phyloP scores from a whole-genome alignment of 2,797 vertebrate genomes.

The Alca torda region DNA sequence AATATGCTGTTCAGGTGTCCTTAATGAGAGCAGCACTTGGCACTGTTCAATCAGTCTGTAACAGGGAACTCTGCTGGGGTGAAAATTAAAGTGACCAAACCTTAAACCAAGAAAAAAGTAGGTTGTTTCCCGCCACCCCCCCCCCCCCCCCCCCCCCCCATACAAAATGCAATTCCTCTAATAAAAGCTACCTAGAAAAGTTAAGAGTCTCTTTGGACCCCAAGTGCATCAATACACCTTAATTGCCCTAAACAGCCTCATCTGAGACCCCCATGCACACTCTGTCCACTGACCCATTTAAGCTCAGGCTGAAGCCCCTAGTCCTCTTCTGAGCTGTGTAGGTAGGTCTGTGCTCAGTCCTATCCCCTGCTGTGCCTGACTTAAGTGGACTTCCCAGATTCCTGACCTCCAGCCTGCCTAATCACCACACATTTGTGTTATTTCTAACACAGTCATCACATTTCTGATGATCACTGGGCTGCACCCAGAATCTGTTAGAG shows the following conservation, averaged over 20 bases:
- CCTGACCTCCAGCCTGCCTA: neutral
- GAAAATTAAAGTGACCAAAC: constrained; percentile 19
- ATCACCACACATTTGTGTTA: neutral
- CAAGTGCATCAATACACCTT: neutral
- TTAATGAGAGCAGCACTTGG: constrained; percentile 5
- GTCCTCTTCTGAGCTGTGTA: neutral
- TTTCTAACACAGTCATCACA: constrained; percentile 14
- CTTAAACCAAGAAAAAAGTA: constrained; percentile 1
- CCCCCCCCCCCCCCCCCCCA: fast-evolving
- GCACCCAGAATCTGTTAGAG: neutral
- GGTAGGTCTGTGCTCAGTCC: neutral
- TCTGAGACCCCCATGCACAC: neutral
- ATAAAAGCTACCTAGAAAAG: neutral
- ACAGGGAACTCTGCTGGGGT: constrained; percentile 1
- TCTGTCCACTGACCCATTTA: neutral
- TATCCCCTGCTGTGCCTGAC: neutral
- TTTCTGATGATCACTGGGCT: constrained; percentile 6
- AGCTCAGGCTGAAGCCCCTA: neutral
- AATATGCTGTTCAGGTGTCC: constrained; percentile 18
- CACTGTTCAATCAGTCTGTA: neutral
- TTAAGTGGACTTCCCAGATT: neutral
- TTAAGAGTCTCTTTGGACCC: neutral
- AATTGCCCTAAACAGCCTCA: neutral
- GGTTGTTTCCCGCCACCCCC: fast-evolving
- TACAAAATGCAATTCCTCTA: neutral